Percentiles rank a stretch among this genome's conserved stretches.
Evolutionary conservation across 2,888 invertebrate species (phyloP).

Genomic region (Plagiodera versicolora): DNA sequence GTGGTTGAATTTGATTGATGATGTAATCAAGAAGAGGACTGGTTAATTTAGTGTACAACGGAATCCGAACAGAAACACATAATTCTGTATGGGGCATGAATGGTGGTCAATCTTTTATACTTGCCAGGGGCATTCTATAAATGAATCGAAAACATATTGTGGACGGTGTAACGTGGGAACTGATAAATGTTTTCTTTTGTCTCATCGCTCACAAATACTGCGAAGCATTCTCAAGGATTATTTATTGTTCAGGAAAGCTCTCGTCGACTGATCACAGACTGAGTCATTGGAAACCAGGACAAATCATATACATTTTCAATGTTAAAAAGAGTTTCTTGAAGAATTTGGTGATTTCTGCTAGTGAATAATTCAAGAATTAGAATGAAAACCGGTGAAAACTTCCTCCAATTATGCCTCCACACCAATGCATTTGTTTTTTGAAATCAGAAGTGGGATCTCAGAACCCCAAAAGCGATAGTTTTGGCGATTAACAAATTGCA

Average conservation of each 20-base stretch:
- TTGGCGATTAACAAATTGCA: too few species aligned
- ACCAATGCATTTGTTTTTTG: too few species aligned
- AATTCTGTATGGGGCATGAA: constrained; percentile 39
- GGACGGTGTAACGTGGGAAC: constrained; percentile 27
- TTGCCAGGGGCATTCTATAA: constrained; percentile 23
- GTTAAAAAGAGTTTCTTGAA: too few species aligned
- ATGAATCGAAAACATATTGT: constrained; percentile 34
- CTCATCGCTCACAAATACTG: constrained; percentile 23
- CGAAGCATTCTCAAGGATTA: constrained; percentile 27
- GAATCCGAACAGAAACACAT: constrained; percentile 41
- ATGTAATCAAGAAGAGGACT: constrained; percentile 46
- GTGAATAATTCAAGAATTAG: too few species aligned
- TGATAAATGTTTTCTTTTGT: constrained; percentile 32
- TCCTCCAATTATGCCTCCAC: too few species aligned
- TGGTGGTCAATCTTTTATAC: constrained; percentile 37
- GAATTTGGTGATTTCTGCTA: too few species aligned
- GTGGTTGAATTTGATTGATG: constrained; percentile 49
- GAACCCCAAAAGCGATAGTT: too few species aligned
- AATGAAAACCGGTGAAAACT: too few species aligned
- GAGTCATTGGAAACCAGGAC: background rate
- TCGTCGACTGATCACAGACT: background rate
- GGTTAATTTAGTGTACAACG: constrained; percentile 41
- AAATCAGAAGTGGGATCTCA: too few species aligned
- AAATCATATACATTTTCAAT: too few species aligned
- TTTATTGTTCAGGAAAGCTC: constrained; percentile 26